Evolutionary conservation across 2,888 invertebrate genomes (phyloP), one percentile per base, ranked within the genome.

Genomic region (Rhagophthalmus giganteus): DNA sequence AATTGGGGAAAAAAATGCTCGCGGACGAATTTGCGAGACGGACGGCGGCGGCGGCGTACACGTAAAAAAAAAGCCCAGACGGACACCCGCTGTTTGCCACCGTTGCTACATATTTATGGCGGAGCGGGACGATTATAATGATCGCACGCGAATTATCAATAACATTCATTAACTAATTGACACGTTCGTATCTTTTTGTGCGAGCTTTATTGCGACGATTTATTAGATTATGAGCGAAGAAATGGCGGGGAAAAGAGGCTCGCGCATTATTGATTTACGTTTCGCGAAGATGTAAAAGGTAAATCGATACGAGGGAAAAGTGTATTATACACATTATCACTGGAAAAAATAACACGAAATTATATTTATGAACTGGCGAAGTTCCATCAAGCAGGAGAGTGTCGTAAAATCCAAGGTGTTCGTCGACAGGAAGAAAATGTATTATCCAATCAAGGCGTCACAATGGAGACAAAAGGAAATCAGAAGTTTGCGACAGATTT

Each of bases 81-180:
- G 66, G 68, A 65, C 70, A 64, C 70, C 69, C 66, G 66, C 60
- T 61, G 69, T 60, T 66, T 66, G 67, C 69, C 68, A 68, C 66
- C 55, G 70, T 68, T 66, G 64, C 60, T 58, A 55, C 60, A 62
- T 60, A 66, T 67, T 66, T 68, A 65, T 60, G 57, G 57, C 42
- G 42, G 52, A 54, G 58, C 60, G 59, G 61, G 59, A 58, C 60
- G 37, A 28, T 42, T 25, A 46, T 46, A 51, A 54, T 53, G 47
- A 53, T 51, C 62, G 66, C 73, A 73, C 73, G 74, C 74, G 66
- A 74, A 72, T 71, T 68, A 69, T 70, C 73, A 72, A 74, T 74
- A 74, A 73, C 74, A 74, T 73, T 74, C 73, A 74, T 74, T 74
- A 74, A 73, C 70, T 73, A 72, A 73, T 74, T 72, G 73, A 66